Evolutionary conservation across 1,140 invertebrate genomes (phyloP), one percentile per base, ranked within the genome.

Genomic region (Achatina immaculata): DNA sequence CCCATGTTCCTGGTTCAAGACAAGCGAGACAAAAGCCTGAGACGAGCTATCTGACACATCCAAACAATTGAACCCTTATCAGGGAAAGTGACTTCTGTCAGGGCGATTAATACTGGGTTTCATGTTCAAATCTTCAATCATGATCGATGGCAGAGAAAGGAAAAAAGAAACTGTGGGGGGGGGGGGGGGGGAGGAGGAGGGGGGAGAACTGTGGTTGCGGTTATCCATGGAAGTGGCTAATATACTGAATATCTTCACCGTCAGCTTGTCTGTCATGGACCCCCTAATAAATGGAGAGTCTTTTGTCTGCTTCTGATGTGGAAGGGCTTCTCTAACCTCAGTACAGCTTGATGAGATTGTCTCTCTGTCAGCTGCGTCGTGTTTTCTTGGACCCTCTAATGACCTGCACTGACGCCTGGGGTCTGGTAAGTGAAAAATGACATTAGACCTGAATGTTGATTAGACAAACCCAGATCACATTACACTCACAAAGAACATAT

Each of bases 21-120:
- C 72, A 74, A 7, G 72, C 2, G 31, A 36, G 3, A 34, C 51
- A 31, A 51, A 31, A 28, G 48, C 36, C 36, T 19, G 1, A 7
- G 72, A 51, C 72, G 72, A 36, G 48, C 4, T 71, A 71, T 74
- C 28, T 55, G 72, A 74, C 72, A 74, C 31, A 51, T 74, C 16
- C 28, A 43, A 11, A 74, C 72, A 74, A 74, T 74, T n/a, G 72
- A 36, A 19, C 45, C 45, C 51, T 74, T 51, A 31, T 19, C 19
- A 51, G 0, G 43, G 72, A 16, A 74, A 74, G 72, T 36, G 72
- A 51, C 45, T 55, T 51, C 31, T 74, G 72, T 51, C 72, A 74
- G 51, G 72, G 43, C 31, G 48, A 51, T 74, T 74, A 51, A 74
- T 74, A 74, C 28, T 51, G 45, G 72, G 72, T 74, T 74, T 51